Percentiles rank a stretch among this genome's conserved stretches.
These are phyloP conservation scores for Moxostoma hubbsi DNA, from an alignment of 2,797 vertebrate species.

Conservation along the genomic window DNA sequence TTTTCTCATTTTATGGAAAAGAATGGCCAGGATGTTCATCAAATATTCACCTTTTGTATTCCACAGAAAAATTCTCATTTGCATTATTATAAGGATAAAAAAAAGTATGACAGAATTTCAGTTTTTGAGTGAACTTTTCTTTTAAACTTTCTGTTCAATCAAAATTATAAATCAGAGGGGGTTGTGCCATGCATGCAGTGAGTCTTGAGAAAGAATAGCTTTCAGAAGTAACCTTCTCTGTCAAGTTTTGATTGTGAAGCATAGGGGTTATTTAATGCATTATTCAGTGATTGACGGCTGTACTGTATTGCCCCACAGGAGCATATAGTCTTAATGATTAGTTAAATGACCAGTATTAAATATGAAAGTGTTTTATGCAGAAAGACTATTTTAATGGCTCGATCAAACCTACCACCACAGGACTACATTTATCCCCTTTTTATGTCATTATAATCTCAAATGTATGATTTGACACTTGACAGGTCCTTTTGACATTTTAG, in stretches of 20 bases:
- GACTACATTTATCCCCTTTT: neutral
- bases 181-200: neutral
- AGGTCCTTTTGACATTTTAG: conserved; percentile 21
- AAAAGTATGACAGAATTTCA: too few relatives aligned
- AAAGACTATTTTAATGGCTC: neutral
- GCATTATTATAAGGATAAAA: too few relatives aligned
- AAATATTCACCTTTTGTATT: too few relatives aligned
- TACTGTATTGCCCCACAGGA: neutral
- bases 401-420: neutral
- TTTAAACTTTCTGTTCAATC: neutral
- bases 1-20: too few relatives aligned
- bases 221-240: neutral
- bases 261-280: neutral
- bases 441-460: conserved; percentile 12
- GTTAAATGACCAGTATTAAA: conserved; percentile 28
- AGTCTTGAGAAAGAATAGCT: neutral
- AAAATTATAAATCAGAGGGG: neutral
- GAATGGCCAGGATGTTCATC: too few relatives aligned
- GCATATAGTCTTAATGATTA: conserved; percentile 23
- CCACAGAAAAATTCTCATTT: too few relatives aligned
- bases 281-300: conserved; percentile 11
- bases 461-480: conserved; percentile 3
- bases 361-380: neutral
- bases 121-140: too few relatives aligned
- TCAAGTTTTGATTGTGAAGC: neutral